Conservation (phyloP, 2,797 vertebrate species). For the Acipenser transmontanus region DNA sequence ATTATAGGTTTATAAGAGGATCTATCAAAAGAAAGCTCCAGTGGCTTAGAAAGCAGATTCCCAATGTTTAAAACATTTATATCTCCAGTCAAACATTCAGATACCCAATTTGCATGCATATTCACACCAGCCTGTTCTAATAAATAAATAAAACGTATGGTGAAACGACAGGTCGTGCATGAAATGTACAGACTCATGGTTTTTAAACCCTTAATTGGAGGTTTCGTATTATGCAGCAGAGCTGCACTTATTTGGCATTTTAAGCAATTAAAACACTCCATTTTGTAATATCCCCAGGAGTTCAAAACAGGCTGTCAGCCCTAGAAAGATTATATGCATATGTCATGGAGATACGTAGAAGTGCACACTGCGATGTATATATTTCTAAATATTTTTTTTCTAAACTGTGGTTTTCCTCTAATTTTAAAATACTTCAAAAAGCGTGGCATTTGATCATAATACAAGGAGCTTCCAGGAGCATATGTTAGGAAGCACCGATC, state of each 20-base stretch:
- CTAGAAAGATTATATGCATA: neutral
- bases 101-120: neutral
- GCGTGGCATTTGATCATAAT: no score
- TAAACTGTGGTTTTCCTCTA: no score
- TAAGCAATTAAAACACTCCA: neutral
- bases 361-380: no score
- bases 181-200: neutral
- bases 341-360: neutral
- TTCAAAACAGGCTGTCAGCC: neutral
- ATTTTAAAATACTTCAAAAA: no score
- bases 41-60: neutral
- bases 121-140: neutral
- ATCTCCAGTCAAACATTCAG: neutral
- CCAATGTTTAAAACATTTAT: neutral
- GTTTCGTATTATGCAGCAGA: neutral
- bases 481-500: no score
- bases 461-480: no score
- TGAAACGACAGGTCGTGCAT: neutral
- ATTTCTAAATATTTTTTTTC: no score
- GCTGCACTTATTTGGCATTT: neutral
- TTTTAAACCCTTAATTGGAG: neutral
- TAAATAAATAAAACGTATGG: neutral
- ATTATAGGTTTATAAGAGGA: no score
- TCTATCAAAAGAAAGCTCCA: neutral
- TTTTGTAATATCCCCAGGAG: neutral